phyloP scores from a whole-genome alignment of 2,797 vertebrate species.

The Glyptemys insculpta region DNA sequence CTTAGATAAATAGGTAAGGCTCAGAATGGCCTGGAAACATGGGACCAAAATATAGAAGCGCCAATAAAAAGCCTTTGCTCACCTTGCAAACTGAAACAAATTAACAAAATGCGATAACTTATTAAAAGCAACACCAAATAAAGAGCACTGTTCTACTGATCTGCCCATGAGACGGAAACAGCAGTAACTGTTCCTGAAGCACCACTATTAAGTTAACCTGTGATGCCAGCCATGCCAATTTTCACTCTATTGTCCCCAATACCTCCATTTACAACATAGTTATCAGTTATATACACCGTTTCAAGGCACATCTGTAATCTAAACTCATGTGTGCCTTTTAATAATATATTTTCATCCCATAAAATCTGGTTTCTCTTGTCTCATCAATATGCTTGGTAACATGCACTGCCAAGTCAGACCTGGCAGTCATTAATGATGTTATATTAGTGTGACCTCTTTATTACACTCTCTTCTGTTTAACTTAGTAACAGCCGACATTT shows the following conservation, averaged over 20 bases:
- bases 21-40: neutral
- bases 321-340: neutral
- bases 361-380: neutral
- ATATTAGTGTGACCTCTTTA: neutral
- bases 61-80: neutral
- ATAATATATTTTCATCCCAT: neutral
- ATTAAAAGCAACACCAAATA: neutral
- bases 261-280: neutral
- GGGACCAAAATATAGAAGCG: neutral
- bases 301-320: neutral
- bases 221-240: neutral
- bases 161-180: neutral
- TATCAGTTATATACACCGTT: neutral
- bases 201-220: neutral
- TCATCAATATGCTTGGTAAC: neutral
- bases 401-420: neutral
- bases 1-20: neutral
- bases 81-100: neutral
- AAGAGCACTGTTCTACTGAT: neutral
- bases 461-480: neutral
- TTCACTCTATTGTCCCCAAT: neutral
- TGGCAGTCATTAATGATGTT: neutral
- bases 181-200: neutral
- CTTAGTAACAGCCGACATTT: neutral
- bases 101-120: slow-evolving; percentile 2